These are phyloP conservation scores for Euthynnus affinis DNA, from an alignment of 2,797 vertebrate species.

Conservation along the genomic window DNA sequence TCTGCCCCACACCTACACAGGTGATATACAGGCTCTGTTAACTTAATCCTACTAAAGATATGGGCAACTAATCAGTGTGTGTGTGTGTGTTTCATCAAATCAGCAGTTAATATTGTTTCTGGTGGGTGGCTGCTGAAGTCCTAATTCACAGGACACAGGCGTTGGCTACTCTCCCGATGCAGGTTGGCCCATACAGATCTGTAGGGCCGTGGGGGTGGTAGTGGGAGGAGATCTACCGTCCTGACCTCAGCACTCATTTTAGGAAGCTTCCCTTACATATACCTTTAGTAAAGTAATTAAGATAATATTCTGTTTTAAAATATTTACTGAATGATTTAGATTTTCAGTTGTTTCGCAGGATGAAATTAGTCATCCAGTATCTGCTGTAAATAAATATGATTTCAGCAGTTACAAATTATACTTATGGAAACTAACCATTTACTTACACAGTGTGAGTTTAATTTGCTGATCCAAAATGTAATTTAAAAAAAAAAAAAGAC, in stretches of 20 bases:
- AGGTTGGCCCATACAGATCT: slow-evolving; percentile 45
- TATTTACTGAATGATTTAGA: not conserved
- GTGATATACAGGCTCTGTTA: slow-evolving; percentile 55
- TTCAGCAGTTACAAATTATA: not conserved
- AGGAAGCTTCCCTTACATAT: slow-evolving; percentile 69
- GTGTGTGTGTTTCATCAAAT: slow-evolving; percentile 71
- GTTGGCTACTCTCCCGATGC: slow-evolving; percentile 51
- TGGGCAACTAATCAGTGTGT: slow-evolving; percentile 58
- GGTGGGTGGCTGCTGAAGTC: slow-evolving; percentile 57
- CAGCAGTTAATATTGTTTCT: slow-evolving; percentile 73
- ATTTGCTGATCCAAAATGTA: too few species aligned
- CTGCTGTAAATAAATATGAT: not conserved
- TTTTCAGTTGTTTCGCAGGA: not conserved
- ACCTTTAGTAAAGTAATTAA: not conserved
- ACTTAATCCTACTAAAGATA: slow-evolving; percentile 68
- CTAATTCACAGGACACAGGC: slow-evolving; percentile 68
- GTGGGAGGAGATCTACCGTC: too few species aligned
- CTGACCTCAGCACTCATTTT: slow-evolving; percentile 64
- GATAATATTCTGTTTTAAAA: not conserved
- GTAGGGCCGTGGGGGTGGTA: too few species aligned
- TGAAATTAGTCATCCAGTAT: not conserved
- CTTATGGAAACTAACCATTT: not conserved
- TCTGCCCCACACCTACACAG: slow-evolving; percentile 63
- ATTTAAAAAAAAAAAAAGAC: too few species aligned
- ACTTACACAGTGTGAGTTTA: too few species aligned